Evolutionary conservation across 1,140 invertebrate genomes (phyloP).

Genomic region (Dreissena rostriformis): DNA sequence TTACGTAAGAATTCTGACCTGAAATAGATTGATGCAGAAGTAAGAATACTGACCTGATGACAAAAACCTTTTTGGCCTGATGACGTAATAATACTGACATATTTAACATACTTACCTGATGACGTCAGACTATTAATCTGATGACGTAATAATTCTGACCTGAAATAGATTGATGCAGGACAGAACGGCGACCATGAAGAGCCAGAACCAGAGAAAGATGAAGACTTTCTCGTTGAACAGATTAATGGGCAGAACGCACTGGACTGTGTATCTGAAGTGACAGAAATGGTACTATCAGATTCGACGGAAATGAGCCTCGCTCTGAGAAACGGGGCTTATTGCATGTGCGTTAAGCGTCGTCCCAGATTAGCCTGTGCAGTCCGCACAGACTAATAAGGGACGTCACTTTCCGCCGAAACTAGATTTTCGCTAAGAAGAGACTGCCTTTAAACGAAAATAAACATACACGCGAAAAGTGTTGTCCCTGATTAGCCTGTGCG

Average conservation of each 20-base stretch:
- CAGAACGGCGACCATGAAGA: constrained; percentile 57
- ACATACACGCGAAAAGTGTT: too few relatives aligned
- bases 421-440: too few relatives aligned
- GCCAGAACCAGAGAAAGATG: constrained; percentile 84
- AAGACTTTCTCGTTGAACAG: constrained; percentile 84
- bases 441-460: too few relatives aligned
- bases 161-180: background rate
- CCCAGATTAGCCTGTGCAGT: too few relatives aligned
- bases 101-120: too few relatives aligned
- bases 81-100: too few relatives aligned
- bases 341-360: too few relatives aligned
- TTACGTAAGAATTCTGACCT: too few relatives aligned
- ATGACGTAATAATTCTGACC: background rate
- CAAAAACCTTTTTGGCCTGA: too few relatives aligned
- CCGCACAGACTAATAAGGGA: background rate
- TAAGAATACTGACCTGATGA: too few relatives aligned
- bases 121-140: too few relatives aligned
- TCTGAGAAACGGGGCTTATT: background rate
- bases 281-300: background rate
- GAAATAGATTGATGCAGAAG: background rate
- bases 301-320: background rate
- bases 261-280: constrained; percentile 79
- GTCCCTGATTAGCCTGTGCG: too few relatives aligned
- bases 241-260: constrained; percentile 84
- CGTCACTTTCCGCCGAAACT: background rate